phyloP scores from a whole-genome alignment of 2,888 invertebrate genomes.

The Eristalinus sepulchralis region DNA sequence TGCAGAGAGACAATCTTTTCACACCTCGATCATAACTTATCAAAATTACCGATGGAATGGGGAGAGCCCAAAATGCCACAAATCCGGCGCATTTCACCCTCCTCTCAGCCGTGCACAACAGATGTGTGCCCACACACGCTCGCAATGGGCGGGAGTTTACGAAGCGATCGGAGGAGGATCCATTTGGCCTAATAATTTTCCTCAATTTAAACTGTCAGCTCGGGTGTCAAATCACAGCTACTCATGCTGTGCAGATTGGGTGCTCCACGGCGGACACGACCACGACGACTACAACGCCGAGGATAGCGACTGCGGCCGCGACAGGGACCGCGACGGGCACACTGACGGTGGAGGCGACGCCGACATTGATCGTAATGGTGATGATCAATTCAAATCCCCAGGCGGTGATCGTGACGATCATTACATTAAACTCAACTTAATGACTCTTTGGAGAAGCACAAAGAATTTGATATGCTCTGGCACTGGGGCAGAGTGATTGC shows the following conservation, averaged over 20 bases:
- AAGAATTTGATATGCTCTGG: constrained; percentile 58
- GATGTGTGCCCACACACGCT: constrained; percentile 53
- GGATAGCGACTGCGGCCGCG: constrained; percentile 24
- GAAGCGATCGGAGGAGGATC: constrained; percentile 68
- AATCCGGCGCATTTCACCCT: constrained; percentile 40
- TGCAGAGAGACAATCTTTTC: constrained; percentile 61
- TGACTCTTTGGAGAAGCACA: constrained; percentile 60
- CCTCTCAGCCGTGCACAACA: neutral
- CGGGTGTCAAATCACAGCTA: constrained; percentile 81
- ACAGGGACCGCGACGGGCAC: constrained; percentile 74
- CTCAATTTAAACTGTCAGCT: constrained; percentile 80
- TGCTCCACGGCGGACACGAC: constrained; percentile 43
- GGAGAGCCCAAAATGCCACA: constrained; percentile 50
- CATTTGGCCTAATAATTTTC: constrained; percentile 79
- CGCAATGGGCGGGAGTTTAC: constrained; percentile 37
- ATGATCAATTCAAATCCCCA: constrained; percentile 78
- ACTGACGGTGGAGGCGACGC: constrained; percentile 72
- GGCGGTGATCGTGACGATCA: constrained; percentile 73
- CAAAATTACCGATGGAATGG: constrained; percentile 64
- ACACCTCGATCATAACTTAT: constrained; percentile 71
- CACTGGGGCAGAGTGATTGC: constrained; percentile 35
- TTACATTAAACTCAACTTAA: constrained; percentile 68
- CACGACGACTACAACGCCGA: constrained; percentile 1
- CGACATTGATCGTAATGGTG: constrained; percentile 74
- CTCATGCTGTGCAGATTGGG: constrained; percentile 79